Conservation (phyloP, 2,888 invertebrate genomes). For the Pyralis farinalis region DNA sequence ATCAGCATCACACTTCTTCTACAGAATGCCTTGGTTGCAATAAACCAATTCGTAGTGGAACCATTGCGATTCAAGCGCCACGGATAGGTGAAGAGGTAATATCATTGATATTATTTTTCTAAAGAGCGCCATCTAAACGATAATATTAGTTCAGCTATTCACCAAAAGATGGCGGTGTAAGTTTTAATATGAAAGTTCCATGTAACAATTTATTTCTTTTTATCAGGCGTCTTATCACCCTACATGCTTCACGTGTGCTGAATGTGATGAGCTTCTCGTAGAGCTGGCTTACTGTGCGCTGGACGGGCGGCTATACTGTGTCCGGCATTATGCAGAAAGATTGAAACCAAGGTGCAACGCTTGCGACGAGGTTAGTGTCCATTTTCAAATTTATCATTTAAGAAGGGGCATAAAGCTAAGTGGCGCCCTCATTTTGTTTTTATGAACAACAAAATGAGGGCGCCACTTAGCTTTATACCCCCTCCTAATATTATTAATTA, state of each 20-base stretch:
- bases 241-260: constrained; percentile 93
- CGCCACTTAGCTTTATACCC: no score
- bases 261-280: constrained; percentile 95
- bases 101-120: constrained; percentile 1
- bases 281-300: constrained; percentile 97
- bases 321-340: constrained; percentile 97
- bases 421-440: no score
- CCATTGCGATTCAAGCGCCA: constrained; percentile 91
- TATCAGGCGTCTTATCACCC: constrained; percentile 90
- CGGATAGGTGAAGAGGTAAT: constrained; percentile 86
- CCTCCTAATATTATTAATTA: no score
- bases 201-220: not conserved
- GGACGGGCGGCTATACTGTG: constrained; percentile 94
- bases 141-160: constrained; percentile 23
- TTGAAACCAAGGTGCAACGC: constrained; percentile 97
- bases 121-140: constrained; percentile 28
- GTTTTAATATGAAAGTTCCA: not conserved
- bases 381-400: no score
- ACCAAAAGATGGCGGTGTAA: constrained; percentile 30
- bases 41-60: constrained; percentile 88
- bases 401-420: no score
- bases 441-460: no score
- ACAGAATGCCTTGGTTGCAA: constrained; percentile 91
- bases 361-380: constrained; percentile 97
- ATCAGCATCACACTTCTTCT: constrained; percentile 80